Conservation (phyloP, 2,113 vertebrate species). For the Tragelaphus imberbis region DNA sequence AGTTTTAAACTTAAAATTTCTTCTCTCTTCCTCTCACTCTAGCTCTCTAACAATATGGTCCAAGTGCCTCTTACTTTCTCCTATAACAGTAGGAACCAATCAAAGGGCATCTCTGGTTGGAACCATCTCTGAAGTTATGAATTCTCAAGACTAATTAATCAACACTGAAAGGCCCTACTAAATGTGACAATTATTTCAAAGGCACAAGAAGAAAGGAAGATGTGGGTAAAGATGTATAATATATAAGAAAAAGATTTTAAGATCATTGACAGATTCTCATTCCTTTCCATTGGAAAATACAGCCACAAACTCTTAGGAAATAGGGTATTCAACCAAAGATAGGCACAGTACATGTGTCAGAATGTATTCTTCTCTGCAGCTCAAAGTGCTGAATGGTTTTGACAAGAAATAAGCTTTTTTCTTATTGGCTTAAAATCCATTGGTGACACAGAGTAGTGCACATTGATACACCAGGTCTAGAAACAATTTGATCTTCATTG, state of each 20-base stretch:
- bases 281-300: constrained; percentile 7
- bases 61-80: not conserved
- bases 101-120: not conserved
- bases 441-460: not conserved
- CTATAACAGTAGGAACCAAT: not conserved
- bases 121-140: not conserved
- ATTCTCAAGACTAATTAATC: not conserved
- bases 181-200: constrained; percentile 14
- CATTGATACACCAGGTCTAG: not conserved
- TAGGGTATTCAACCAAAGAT: constrained; percentile 10
- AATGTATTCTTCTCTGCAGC: not conserved
- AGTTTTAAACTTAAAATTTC: not conserved
- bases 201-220: not conserved
- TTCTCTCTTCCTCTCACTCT: not conserved
- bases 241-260: constrained; percentile 9
- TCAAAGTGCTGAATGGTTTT: not conserved
- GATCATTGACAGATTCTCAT: not conserved
- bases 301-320: not conserved
- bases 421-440: not conserved
- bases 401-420: not conserved
- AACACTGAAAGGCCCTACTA: not conserved
- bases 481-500: not conserved
- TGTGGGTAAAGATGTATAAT: not conserved
- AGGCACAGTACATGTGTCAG: not conserved
- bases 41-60: not conserved